phyloP scores from a whole-genome alignment of 23 tunicate genomes.

The Ascidia mentula region DNA sequence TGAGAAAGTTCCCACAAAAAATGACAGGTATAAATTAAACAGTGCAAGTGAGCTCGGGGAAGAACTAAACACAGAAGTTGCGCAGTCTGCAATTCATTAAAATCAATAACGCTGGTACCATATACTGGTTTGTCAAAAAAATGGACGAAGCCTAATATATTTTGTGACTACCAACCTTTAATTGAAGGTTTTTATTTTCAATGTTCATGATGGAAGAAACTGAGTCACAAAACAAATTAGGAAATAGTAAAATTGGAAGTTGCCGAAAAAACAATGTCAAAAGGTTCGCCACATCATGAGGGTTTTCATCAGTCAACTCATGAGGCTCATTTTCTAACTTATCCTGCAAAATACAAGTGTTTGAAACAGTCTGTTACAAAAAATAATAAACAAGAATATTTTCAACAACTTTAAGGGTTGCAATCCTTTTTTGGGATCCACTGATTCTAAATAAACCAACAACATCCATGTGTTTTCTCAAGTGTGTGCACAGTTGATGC shows the following conservation, averaged over 20 bases:
- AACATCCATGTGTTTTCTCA: slow-evolving; percentile 2
- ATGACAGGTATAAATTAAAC: slow-evolving; percentile 17
- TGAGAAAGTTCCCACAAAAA: slow-evolving; percentile 19
- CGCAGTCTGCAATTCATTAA: slow-evolving; percentile 33
- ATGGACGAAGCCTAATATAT: neutral
- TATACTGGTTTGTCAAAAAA: neutral
- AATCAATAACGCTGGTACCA: no score
- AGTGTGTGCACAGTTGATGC: slow-evolving; percentile 36
- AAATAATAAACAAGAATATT: neutral
- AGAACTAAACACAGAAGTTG: slow-evolving; percentile 17
- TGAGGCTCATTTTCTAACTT: slow-evolving; percentile 10
- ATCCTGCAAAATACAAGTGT: slow-evolving; percentile 18
- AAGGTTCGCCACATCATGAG: slow-evolving; percentile 51
- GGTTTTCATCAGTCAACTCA: slow-evolving; percentile 38
- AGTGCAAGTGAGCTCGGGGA: slow-evolving; percentile 24
- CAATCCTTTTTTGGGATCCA: slow-evolving; percentile 37
- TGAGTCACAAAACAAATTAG: neutral
- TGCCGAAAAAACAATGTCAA: slow-evolving; percentile 31
- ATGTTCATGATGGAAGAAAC: neutral
- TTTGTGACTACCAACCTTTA: neutral
- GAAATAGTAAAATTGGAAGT: slow-evolving; percentile 17
- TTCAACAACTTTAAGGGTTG: slow-evolving; percentile 17
- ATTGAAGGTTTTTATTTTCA: neutral
- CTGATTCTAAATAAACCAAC: slow-evolving; percentile 46
- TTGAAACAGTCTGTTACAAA: neutral